Base-by-base conservation (phyloP, 2,113 vertebrate species). In the Erythrolamprus reginae region DNA sequence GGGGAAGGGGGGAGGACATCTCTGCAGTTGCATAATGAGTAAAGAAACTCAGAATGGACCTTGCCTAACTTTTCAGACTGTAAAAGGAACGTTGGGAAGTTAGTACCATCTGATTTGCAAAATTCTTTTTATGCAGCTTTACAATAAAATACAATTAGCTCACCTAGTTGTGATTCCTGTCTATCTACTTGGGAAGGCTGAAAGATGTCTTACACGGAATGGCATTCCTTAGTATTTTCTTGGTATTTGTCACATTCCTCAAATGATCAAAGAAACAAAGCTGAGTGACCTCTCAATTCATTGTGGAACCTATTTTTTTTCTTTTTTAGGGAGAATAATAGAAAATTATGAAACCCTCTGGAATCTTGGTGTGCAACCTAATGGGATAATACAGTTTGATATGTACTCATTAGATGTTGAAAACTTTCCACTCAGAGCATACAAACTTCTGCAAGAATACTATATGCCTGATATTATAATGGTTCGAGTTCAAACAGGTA, bases 401-500 rank as follows among this genome's bases (percentile, higher is more conserved):
- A 96, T 98, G 92, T 96, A 95, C 90, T 97, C 96, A 77, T 86
- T 89, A 19, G 94, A 97, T 89, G 95, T 96, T 86, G 82, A 94
- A 61, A 3, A 0, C 23, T 95, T 94, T 93, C 91, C 93, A 90
- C n/a, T 95, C 33, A 96, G 94, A 94, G 95, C 95, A 90, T 2
- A 95, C 91, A 48, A 93, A 56, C 26, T 92, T 45, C 94, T 97
- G 4, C 93, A 97, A 85, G 96, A 93, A 12, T 97, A 96, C 92
- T 92, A 19, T 93, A 97, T 98, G 97, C 97, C 97, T 19, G 96
- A 98, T 90, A 95, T 98, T 89, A 96, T 99, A 96, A 98, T 97
- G 4, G 98, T 99, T 82, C 96, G 89, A 92, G 93, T 99, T 24
- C 96, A 98, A 89, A 97, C 90, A 93, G 98, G 98, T 98, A 91